These are phyloP conservation scores for Tretioscincus oriximinensis DNA, from an alignment of 2,113 vertebrate species.

Conservation along the genomic window DNA sequence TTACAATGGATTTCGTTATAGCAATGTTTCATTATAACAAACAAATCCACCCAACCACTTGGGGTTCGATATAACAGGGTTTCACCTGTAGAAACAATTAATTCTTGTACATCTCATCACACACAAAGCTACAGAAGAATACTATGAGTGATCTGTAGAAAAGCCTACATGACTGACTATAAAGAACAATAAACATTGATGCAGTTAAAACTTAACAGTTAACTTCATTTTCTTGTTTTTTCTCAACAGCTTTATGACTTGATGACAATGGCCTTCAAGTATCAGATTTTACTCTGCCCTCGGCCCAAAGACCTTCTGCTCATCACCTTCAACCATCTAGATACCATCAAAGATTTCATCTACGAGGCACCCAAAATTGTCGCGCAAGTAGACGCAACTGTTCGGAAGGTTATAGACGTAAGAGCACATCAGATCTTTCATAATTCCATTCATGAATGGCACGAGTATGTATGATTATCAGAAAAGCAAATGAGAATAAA, in stretches of 20 bases:
- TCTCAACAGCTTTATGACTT: slow-evolving; percentile 90
- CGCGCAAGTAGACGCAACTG: slow-evolving; percentile 90
- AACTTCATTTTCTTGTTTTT: accelerated
- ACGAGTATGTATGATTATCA: neutral
- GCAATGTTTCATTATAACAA: no score
- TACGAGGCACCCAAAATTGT: slow-evolving; percentile 85
- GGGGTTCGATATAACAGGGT: no score
- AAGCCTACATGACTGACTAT: neutral
- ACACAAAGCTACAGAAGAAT: no score
- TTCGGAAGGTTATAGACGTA: slow-evolving; percentile 87
- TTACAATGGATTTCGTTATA: no score
- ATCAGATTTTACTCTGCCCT: slow-evolving; percentile 93
- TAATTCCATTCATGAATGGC: neutral
- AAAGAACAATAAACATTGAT: neutral
- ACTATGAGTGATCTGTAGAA: neutral
- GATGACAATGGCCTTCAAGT: slow-evolving; percentile 99
- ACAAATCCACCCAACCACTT: no score
- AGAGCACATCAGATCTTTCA: slow-evolving; percentile 24
- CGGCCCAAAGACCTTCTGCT: slow-evolving; percentile 92
- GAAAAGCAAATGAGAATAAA: neutral
- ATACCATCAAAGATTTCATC: slow-evolving; percentile 92
- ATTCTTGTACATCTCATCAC: no score
- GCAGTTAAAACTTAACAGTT: accelerated
- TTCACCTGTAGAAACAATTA: no score
- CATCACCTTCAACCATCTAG: slow-evolving; percentile 96